Base-by-base conservation (phyloP, 2,888 invertebrate species). In the Limnephilus marmoratus region DNA sequence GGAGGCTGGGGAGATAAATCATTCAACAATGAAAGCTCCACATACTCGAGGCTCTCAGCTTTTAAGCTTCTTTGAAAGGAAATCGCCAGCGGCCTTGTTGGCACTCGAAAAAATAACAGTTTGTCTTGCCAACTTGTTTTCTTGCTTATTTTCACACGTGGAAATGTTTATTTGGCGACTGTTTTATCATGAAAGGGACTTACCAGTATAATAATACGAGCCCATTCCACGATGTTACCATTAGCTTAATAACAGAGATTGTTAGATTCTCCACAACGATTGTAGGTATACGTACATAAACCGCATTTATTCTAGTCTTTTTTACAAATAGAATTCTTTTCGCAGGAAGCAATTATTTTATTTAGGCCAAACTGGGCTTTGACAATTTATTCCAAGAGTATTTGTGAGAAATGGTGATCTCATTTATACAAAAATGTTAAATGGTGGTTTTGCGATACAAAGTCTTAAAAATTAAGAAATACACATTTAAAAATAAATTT, bases 21-120 rank as follows among this genome's bases (percentile, higher is more conserved):
- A 90, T 90, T 90, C 90, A 90, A 87, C 90, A 90, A 90, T 90
- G 80, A 41, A 90, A 90, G 85, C 85, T 83, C 90, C 85, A 87
- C 87, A 87, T 87, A 87, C 87, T 87, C 34, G 87, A 87, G 68
- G 31, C 53, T 87, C 87, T 87, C 87, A 87, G 87, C 87, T 53
- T 87, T 87, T 87, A 87, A 87, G 87, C 87, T 87, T 53, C 68
- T 87, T 68, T 87, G 68, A 87, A 87, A 87, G 87, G 87, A 87
- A 87, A 87, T 87, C 53, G 87, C 87, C 87, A 68, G 37, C 53
- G 87, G 87, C 53, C 87, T 86, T 87, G 87, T 87, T 87, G 87
- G 87, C 87, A 87, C 87, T 87, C 87, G 53, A 87, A 87, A 87
- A 87, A 87, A 87, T 87, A 87, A 87, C 87, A 87, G 87, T 87